Conservation (phyloP, 1,140 invertebrate species). For the Aethina tumida region DNA sequence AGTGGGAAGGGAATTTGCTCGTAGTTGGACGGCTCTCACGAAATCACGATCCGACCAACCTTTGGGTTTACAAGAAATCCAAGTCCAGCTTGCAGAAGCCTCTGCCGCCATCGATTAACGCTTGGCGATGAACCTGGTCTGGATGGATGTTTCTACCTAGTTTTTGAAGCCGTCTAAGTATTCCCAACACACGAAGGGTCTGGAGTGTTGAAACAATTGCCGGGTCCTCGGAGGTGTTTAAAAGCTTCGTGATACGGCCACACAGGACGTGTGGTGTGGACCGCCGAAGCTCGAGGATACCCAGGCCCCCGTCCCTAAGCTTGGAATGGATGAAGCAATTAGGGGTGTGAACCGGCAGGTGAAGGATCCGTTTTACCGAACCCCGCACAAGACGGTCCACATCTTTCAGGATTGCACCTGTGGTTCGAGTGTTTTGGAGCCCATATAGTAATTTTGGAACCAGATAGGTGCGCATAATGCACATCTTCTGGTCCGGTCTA, state of each 20-base stretch:
- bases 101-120: too few relatives aligned
- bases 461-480: conserved; percentile 9
- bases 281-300: too few relatives aligned
- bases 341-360: conserved; percentile 5
- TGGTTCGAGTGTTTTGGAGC: conserved; percentile 8
- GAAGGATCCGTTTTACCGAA: conserved; percentile 5
- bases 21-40: conserved; percentile 10
- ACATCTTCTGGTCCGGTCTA: conserved; percentile 15
- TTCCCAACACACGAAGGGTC: too few relatives aligned
- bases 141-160: too few relatives aligned
- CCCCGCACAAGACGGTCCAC: conserved; percentile 10
- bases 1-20: conserved; percentile 10
- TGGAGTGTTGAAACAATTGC: too few relatives aligned
- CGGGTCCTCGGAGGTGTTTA: too few relatives aligned
- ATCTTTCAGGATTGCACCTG: conserved; percentile 1
- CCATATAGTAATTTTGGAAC: conserved; percentile 3
- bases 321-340: conserved; percentile 11
- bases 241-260: too few relatives aligned
- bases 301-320: conserved; percentile 8
- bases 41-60: conserved; percentile 11
- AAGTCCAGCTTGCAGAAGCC: too few relatives aligned
- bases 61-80: not conserved
- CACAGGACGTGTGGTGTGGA: too few relatives aligned
- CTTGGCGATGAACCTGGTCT: too few relatives aligned
- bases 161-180: too few relatives aligned